Conservation (phyloP, 2,113 vertebrate genomes). For the Phaethon lepturus region DNA sequence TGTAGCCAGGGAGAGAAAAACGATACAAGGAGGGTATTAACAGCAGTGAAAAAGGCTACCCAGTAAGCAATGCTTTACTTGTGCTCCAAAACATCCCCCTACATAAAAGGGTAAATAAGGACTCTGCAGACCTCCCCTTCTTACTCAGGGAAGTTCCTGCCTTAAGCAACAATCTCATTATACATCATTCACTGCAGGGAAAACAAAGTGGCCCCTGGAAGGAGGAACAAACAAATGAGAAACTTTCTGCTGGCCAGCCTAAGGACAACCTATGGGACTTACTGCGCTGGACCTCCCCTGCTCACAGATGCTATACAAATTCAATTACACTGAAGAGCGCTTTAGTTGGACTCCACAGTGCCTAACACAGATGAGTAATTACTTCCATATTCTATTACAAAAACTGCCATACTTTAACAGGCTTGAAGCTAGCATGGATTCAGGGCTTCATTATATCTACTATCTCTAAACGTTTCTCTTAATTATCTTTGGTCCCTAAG, state of each 20-base stretch:
- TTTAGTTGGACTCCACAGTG: not conserved
- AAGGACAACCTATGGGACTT: not conserved
- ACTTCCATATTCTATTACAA: conserved; percentile 14
- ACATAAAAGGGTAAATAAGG: conserved; percentile 21
- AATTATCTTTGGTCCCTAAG: conserved; percentile 50
- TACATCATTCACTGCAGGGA: not conserved
- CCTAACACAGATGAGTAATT: conserved; percentile 19
- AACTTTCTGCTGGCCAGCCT: conserved; percentile 27
- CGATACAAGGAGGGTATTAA: not conserved
- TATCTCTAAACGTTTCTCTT: conserved; percentile 47
- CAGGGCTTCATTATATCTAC: conserved; percentile 28
- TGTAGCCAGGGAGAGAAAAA: not conserved
- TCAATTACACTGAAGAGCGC: not conserved
- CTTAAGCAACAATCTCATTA: conserved; percentile 3
- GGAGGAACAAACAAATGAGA: not conserved
- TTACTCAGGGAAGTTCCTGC: not conserved
- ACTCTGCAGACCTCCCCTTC: not conserved
- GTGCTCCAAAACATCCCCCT: not conserved
- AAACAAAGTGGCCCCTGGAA: conserved; percentile 13
- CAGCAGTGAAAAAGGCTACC: not conserved
- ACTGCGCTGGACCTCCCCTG: not conserved
- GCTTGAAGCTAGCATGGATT: conserved; percentile 23
- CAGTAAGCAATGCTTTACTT: not conserved
- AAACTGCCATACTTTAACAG: conserved; percentile 4
- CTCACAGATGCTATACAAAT: conserved; percentile 54